Evolutionary conservation across 2,888 invertebrate species (phyloP), one percentile per base, ranked within the genome.

Genomic region (Aphodius sticticus): DNA sequence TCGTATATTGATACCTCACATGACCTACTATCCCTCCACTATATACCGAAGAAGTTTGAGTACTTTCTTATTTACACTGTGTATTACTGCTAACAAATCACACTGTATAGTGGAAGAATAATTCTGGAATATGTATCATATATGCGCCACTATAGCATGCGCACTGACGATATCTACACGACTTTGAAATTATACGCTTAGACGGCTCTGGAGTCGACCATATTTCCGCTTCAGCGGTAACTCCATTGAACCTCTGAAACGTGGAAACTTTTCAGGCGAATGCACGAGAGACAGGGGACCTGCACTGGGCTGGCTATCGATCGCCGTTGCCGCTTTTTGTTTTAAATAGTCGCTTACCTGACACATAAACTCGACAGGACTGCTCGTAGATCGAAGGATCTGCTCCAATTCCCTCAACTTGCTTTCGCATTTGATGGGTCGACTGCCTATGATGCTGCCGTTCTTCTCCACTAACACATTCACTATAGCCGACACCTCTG

Each of bases 401-500:
- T 96, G 96, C 87, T 96, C 96, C 78, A 97, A 90, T 86, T 97
- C 96, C 53, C 96, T 91, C 77, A 96, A 90, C 78, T 95, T 92
- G 86, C 96, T 96, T 89, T 96, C 96, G 89, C 96, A 97, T 88
- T 97, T 97, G 84, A 97, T 94, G 85, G 96, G 96, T n/a, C 96
- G 90, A 71, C 94, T 92, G 0, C 97, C 97, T 26, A 96, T 90
- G 6, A 95, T 92, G 85, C 93, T 93, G 3, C 95, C 95, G 86
- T 96, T 96, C 87, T 95, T 95, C 86, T 94, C 94, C 70, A 97
- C 94, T 72, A 95, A 92, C 38, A 97, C 93, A 87, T 95, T 95
- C 14, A 96, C 94, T 86, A 96, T 92, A 90, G 95, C 95, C 1
- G 96, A 96, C 0, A 95, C 94, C 87, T 96, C 96, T 84, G 96